Percentiles rank a stretch among this genome's conserved stretches.
phyloP scores from a whole-genome alignment of 2,797 vertebrate genomes.

The Buceros bicornis region DNA sequence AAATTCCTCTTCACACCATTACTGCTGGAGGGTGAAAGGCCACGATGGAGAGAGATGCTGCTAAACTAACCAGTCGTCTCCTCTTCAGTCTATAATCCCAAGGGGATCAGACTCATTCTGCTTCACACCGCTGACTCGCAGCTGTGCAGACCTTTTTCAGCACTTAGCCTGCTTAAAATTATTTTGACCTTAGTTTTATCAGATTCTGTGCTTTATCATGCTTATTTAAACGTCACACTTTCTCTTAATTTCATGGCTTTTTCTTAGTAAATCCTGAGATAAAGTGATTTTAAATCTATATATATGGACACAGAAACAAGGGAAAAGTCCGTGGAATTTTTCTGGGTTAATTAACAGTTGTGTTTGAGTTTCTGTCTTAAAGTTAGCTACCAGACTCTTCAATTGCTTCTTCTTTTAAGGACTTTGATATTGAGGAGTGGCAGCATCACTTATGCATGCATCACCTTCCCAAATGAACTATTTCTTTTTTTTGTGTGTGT shows the following conservation, averaged over 20 bases:
- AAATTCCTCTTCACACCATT: background rate
- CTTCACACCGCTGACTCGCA: background rate
- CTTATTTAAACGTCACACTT: background rate
- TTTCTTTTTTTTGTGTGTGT: background rate
- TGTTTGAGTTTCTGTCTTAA: background rate
- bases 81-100: background rate
- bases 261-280: background rate
- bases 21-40: background rate
- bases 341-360: background rate
- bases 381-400: background rate
- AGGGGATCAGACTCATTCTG: rapidly evolving
- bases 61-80: background rate
- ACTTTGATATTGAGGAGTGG: background rate
- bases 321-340: background rate
- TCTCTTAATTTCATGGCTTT: background rate
- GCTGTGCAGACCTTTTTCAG: background rate
- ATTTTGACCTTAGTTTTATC: background rate
- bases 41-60: background rate
- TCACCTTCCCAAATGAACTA: background rate
- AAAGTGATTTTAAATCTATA: background rate
- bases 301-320: background rate
- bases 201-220: background rate
- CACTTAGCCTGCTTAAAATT: background rate
- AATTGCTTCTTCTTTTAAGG: background rate
- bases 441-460: background rate